A percentile compares a stretch with the other conserved stretches of the same genome.
Conservation (phyloP, 2,797 vertebrate genomes). For the Sciurus vulgaris region DNA sequence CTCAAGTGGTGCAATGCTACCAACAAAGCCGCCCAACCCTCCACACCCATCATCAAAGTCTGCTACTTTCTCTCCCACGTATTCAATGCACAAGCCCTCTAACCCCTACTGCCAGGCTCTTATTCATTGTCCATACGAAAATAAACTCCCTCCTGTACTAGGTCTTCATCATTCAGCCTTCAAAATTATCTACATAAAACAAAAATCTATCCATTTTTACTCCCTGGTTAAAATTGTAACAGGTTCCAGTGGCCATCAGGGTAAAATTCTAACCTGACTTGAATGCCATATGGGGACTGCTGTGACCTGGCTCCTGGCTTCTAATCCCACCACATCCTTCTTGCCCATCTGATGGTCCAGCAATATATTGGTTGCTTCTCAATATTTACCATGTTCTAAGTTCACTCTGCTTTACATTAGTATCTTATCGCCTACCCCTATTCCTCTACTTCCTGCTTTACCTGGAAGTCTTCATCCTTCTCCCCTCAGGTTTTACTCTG, state of each 20-base stretch:
- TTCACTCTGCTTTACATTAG: not conserved
- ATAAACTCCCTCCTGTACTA: not conserved
- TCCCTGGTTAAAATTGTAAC: conserved; percentile 24
- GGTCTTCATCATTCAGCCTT: not conserved
- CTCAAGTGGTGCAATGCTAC: not conserved
- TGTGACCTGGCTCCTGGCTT: not conserved
- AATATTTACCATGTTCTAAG: not conserved
- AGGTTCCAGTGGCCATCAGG: not conserved
- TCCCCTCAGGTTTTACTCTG: not conserved
- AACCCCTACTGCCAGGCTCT: not conserved
- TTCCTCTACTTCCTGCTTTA: not conserved
- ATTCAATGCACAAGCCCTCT: not conserved
- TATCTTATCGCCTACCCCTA: not conserved
- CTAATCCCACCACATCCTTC: not conserved
- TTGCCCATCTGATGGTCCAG: not conserved
- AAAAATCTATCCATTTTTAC: conserved; percentile 34
- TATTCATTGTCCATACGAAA: not conserved
- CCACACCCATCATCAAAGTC: not conserved
- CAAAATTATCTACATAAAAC: not conserved
- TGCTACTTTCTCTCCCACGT: not conserved
- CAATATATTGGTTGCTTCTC: not conserved
- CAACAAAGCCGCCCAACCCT: not conserved
- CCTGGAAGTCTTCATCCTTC: not conserved
- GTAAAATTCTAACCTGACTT: conserved; percentile 17
- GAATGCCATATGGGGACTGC: not conserved